phyloP scores from a whole-genome alignment of 2,888 invertebrate species.

The Agrotis puta region DNA sequence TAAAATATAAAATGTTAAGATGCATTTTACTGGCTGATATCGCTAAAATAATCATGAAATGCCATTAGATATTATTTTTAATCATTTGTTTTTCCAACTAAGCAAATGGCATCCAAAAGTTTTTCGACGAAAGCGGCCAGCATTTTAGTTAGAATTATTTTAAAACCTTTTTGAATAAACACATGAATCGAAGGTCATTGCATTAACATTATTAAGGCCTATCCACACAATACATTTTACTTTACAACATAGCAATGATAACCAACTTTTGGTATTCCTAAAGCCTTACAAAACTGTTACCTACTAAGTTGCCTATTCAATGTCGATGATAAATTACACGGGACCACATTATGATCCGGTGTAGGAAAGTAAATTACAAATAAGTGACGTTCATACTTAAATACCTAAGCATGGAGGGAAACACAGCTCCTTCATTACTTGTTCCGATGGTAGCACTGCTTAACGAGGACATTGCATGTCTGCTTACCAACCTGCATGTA shows the following conservation, averaged over 20 bases:
- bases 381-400: slow-evolving; percentile 39
- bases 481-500: slow-evolving; percentile 34
- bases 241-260: slow-evolving; percentile 19
- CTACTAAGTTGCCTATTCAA: slow-evolving; percentile 35
- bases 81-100: not conserved
- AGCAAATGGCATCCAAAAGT: not conserved
- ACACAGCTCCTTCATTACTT: slow-evolving; percentile 31
- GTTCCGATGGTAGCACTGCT: slow-evolving; percentile 20
- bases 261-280: slow-evolving; percentile 16
- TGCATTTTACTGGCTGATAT: not conserved
- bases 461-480: slow-evolving; percentile 64
- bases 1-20: no score
- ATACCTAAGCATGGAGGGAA: slow-evolving; percentile 11
- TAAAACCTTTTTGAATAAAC: slow-evolving; percentile 1
- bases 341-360: slow-evolving; percentile 44
- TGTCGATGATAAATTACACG: slow-evolving; percentile 53
- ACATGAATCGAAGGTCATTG: not conserved
- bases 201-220: not conserved
- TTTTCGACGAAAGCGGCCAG: not conserved
- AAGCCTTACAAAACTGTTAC: slow-evolving; percentile 29
- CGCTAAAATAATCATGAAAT: not conserved
- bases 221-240: slow-evolving; percentile 12
- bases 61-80: not conserved
- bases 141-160: no score
- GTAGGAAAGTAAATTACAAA: slow-evolving; percentile 44